Evolutionary conservation across 2,797 vertebrate species (phyloP), one percentile per base, ranked within the genome.

Genomic region (Leuciscus waleckii): DNA sequence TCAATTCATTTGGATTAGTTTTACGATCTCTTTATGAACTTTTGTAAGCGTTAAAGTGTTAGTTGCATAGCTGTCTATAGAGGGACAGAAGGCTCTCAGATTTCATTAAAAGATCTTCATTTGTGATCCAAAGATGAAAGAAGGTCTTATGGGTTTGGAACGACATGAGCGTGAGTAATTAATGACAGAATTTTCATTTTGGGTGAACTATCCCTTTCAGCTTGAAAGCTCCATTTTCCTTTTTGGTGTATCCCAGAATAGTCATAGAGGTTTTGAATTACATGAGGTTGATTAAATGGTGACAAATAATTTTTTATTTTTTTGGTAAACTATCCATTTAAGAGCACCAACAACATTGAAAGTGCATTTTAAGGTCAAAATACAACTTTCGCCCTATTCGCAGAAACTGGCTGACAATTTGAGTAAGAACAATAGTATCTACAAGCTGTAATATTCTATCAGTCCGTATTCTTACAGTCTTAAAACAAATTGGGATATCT

Each of bases 401-500:
- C 13, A 51, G 17, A 46, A 68, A 46, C 43, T 3, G 2, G 4
- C 43, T 41, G 16, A 76, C 5, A 4, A 41, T 49, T 79, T 80
- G 23, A 21, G 23, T 29, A 51, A 37, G 21, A 51, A 39, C 9
- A 74, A 29, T 26, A 39, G 23, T 49, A 17, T 29, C 35, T 39
- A 56, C 54, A 39, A 10, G 3, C 19, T 39, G 9, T 49, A 35
- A 61, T 46, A 49, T 63, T 41, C 14, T 1, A 32, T 79, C 32
- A 0, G 23, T 61, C 23, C 23, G 11, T 58, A 11, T 58, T 58
- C 43, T 81, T 58, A 76, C 14, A 81, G 49, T 37, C 29, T 68
- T 79, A 81, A 86, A 86, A 87, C 87, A 75, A 86, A 86, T 81
- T 80, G 67, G 75, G 77, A 77, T 78, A 83, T 83, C 77, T 85